Evolutionary conservation across 2,797 vertebrate genomes (phyloP).

Genomic region (Mus spretus): DNA sequence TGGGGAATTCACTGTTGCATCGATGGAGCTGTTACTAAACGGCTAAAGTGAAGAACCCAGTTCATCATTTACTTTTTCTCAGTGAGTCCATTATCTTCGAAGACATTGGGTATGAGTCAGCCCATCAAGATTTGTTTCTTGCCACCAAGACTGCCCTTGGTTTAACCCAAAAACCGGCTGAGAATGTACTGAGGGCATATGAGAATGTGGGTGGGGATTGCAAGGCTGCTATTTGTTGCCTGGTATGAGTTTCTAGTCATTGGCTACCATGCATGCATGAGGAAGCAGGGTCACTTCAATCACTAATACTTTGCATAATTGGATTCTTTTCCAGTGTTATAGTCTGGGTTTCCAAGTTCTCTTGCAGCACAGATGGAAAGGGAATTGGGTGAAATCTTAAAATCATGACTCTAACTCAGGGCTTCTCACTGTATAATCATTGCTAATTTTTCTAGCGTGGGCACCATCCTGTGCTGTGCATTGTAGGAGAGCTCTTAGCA

Average conservation of each 20-base stretch:
- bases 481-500: neutral
- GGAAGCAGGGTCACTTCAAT: neutral
- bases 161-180: constrained; percentile 9
- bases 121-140: constrained; percentile 2
- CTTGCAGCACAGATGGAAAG: neutral
- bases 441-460: neutral
- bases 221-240: neutral
- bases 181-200: neutral
- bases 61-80: constrained; percentile 31
- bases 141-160: constrained; percentile 41
- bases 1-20: constrained; percentile 32
- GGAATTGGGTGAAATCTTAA: constrained; percentile 15
- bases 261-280: neutral
- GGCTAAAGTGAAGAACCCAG: constrained; percentile 38
- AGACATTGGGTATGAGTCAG: constrained; percentile 40
- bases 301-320: neutral
- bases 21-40: constrained; percentile 44
- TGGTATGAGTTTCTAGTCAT: neutral
- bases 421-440: neutral
- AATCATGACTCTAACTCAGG: neutral
- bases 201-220: neutral
- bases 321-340: neutral
- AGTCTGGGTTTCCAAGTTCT: neutral
- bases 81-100: constrained; percentile 14
- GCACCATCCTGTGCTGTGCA: neutral